Conservation (phyloP, 1,140 invertebrate genomes). For the Caenorhabditis inopinata region DNA sequence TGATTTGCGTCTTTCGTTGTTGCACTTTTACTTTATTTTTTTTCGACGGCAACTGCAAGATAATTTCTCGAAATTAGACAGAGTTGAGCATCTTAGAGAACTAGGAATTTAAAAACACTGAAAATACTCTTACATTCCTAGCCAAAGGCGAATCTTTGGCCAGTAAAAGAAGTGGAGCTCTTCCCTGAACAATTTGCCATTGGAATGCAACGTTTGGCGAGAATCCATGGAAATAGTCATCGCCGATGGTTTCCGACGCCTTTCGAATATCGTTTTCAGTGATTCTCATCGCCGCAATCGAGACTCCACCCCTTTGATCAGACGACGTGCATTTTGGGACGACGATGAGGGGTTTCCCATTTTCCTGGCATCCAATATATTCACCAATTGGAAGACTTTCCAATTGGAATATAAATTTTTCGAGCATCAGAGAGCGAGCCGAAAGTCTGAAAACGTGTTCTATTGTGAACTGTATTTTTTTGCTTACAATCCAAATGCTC, state of each 20-base stretch:
- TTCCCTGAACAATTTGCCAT: conserved; percentile 14
- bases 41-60: neutral
- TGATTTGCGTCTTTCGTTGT: neutral
- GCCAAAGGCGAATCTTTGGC: neutral
- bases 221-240: neutral
- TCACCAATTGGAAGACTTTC: neutral
- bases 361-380: neutral
- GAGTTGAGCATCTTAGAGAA: too few relatives aligned
- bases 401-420: neutral
- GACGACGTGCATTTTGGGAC: neutral
- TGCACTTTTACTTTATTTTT: neutral
- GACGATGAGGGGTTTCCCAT: neutral
- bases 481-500: neutral
- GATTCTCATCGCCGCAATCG: neutral
- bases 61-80: too few relatives aligned
- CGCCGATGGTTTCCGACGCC: neutral
- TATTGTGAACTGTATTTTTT: neutral
- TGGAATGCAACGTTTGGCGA: neutral
- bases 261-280: neutral
- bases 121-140: too few relatives aligned
- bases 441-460: neutral
- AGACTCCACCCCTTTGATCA: neutral
- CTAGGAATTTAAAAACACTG: too few relatives aligned
- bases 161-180: neutral
- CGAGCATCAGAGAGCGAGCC: neutral